Evolutionary conservation across 2,888 invertebrate genomes (phyloP).

Genomic region (Cepaea hortensis): DNA sequence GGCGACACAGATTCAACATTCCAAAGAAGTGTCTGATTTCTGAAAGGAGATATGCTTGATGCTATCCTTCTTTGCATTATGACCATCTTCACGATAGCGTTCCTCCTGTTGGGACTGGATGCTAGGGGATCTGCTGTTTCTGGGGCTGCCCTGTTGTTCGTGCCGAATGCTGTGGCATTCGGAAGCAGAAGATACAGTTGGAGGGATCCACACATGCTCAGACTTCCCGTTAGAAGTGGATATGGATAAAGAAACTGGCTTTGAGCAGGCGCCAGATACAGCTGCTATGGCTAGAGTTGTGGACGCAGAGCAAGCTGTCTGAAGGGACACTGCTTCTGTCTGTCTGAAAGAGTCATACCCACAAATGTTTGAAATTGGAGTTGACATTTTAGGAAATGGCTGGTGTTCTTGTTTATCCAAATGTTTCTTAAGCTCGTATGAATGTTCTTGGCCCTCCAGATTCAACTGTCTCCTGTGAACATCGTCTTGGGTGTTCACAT

Average conservation of each 20-base stretch:
- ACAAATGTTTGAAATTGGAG: neutral
- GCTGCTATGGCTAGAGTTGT: slow-evolving; percentile 4
- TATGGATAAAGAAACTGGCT: slow-evolving; percentile 20
- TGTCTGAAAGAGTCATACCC: neutral
- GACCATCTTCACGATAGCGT: neutral
- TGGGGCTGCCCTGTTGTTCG: neutral
- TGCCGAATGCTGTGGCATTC: neutral
- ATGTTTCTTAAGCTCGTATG: neutral
- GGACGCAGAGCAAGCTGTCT: neutral
- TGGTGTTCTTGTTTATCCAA: neutral
- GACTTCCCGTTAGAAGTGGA: slow-evolving; percentile 35
- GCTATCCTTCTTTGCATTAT: neutral
- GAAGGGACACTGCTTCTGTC: neutral
- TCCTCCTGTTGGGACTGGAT: neutral
- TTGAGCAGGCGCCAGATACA: neutral
- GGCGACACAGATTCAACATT: too few species aligned
- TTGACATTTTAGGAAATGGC: neutral
- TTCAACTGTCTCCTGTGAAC: neutral
- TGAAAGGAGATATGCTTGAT: neutral
- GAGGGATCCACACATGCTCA: slow-evolving; percentile 46
- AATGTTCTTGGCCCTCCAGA: neutral
- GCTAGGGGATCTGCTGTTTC: neutral
- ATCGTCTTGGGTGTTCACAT: neutral
- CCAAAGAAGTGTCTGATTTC: neutral
- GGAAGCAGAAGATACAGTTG: slow-evolving; percentile 29